A percentile compares a stretch with the other conserved stretches of the same genome.
Evolutionary conservation across 2,797 vertebrate species (phyloP).

Genomic region (Megalops cyprinoides): DNA sequence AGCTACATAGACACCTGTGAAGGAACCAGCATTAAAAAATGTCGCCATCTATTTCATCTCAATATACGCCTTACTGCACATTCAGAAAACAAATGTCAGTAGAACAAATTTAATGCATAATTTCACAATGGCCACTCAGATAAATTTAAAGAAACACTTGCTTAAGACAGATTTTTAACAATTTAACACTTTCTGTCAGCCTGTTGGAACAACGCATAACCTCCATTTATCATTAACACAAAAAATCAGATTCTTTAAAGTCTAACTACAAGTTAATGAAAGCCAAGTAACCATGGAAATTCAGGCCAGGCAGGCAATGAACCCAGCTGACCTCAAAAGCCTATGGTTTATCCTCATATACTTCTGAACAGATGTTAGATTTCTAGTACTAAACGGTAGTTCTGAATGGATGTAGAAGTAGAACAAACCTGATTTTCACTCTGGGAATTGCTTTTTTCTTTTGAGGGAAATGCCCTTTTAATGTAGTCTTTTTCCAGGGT

Average conservation of each 20-base stretch:
- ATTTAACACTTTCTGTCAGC: too few species aligned
- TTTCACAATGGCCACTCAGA: too few species aligned
- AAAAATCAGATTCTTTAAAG: too few species aligned
- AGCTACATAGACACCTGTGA: background rate
- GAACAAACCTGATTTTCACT: background rate
- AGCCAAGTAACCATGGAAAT: background rate
- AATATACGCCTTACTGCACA: too few species aligned
- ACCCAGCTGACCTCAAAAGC: background rate
- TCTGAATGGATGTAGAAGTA: background rate
- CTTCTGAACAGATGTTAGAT: background rate
- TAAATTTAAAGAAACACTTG: too few species aligned
- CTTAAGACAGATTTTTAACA: too few species aligned
- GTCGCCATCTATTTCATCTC: background rate
- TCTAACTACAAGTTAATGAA: background rate
- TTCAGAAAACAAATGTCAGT: too few species aligned
- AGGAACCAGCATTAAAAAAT: background rate
- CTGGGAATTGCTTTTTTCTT: too few species aligned
- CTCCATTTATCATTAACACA: too few species aligned
- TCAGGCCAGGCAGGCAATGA: background rate
- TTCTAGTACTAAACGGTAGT: background rate
- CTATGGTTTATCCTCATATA: background rate
- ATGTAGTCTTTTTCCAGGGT: background rate
- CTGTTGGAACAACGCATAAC: too few species aligned
- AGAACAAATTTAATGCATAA: too few species aligned
- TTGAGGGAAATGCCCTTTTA: constrained; percentile 10